A percentile compares a stretch with the other conserved stretches of the same genome.
Evolutionary conservation across 2,113 vertebrate species (phyloP).

Genomic region (Upupa epops): DNA sequence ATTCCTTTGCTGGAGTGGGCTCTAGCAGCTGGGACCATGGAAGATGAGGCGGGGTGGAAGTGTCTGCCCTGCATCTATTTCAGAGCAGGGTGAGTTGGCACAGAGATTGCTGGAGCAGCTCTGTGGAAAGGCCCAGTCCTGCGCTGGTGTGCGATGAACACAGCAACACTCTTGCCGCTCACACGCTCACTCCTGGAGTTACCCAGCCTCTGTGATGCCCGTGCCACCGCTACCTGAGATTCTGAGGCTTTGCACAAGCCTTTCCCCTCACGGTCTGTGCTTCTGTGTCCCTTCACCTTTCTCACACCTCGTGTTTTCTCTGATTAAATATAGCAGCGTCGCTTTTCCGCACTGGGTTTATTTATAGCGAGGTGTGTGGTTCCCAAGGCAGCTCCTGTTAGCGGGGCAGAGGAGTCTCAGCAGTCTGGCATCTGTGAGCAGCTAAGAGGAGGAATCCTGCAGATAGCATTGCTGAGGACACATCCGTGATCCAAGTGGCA

Average conservation of each 20-base stretch:
- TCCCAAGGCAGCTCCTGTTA: background rate
- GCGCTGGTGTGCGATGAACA: accelerated
- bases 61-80: background rate
- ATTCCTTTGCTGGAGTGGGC: background rate
- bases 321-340: constrained; percentile 43
- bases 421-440: background rate
- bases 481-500: background rate
- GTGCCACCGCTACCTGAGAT: background rate
- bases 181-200: background rate
- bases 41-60: background rate
- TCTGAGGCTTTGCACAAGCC: background rate
- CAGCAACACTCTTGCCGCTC: background rate
- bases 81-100: background rate
- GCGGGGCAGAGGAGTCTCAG: background rate
- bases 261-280: background rate
- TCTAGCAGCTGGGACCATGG: background rate
- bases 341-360: background rate
- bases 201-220: background rate
- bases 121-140: background rate
- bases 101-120: background rate
- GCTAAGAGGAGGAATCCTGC: background rate
- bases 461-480: background rate
- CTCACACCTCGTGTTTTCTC: background rate
- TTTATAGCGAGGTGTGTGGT: constrained; percentile 37
- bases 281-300: background rate